Evolutionary conservation across 2,888 invertebrate genomes (phyloP), one percentile per base, ranked within the genome.

Genomic region (Malachius bipustulatus): DNA sequence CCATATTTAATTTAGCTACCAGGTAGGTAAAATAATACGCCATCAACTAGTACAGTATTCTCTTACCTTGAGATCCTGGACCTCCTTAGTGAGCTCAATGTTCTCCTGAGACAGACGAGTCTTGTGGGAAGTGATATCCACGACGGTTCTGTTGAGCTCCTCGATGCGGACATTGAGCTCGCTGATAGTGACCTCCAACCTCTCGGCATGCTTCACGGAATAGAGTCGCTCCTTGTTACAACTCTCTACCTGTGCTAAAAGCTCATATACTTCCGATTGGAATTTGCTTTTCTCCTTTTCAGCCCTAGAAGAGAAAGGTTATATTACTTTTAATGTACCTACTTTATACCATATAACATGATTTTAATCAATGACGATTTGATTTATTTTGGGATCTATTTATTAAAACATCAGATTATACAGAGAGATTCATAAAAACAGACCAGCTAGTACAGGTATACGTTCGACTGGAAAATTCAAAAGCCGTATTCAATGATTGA

Each of bases 271-370:
- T 72, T 98, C 98, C 59, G 91, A 80, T 70, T 98, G 93, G 75
- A 97, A 89, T 71, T 93, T 91, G 59, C 84, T 74, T 69, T 94
- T 97, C 64, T 99, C 98, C 69, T 98, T 98, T 70, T 98, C 98
- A 63, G 85, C 73, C 71, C 97, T 98, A 70, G 16, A 63, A 70
- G 63, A 32, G n/a, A 19, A n/a, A 19, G 24, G n/a, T 8, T 8
- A 8, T 19, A 19, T 19, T 19, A 19, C n/a, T 19, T 19, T 6
- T 19, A 19, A 8, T 19, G n/a, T n/a, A 19, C 24, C 6, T n/a
- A 19, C 24, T n/a, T n/a, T n/a, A n/a, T n/a, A n/a, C n/a, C n/a
- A n/a, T n/a, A n/a, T n/a, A n/a, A n/a, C n/a, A n/a, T n/a, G n/a
- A n/a, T n/a, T n/a, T n/a, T n/a, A n/a, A n/a, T n/a, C n/a, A n/a